A percentile compares a stretch with the other conserved stretches of the same genome.
phyloP scores from a whole-genome alignment of 1,140 invertebrate genomes.

The Hylaeus anthracinus region DNA sequence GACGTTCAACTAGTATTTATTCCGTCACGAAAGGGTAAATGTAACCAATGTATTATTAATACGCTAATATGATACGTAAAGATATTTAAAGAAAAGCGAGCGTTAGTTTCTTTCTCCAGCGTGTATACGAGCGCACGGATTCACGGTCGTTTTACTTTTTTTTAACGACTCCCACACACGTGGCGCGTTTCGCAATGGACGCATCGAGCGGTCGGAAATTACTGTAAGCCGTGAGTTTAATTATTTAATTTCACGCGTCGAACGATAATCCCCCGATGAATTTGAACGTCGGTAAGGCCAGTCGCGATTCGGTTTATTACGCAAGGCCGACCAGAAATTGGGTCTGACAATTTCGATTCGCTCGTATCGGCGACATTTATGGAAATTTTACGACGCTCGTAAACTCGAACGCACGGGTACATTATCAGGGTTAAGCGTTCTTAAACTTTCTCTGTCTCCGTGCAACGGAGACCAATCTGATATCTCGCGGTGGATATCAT shows the following conservation, averaged over 20 bases:
- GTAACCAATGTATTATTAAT: no score
- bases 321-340: slow-evolving; percentile 5
- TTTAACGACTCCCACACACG: not conserved
- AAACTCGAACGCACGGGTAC: not conserved
- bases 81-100: no score
- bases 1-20: no score
- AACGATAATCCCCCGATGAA: slow-evolving; percentile 6
- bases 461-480: not conserved
- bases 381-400: slow-evolving; percentile 25
- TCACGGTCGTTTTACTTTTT: slow-evolving; percentile 2
- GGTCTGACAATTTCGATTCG: not conserved
- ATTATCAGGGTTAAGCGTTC: slow-evolving; percentile 16
- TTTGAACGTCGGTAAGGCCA: not conserved
- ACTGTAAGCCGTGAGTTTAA: slow-evolving; percentile 18
- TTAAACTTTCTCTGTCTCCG: not conserved
- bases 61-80: no score
- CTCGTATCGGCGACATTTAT: slow-evolving; percentile 4
- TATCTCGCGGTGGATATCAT: not conserved
- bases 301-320: not conserved
- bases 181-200: not conserved
- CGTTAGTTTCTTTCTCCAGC: no score
- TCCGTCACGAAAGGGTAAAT: no score
- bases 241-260: slow-evolving; percentile 29
- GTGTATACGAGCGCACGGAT: not conserved
- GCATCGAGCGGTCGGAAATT: not conserved